A percentile compares a stretch with the other conserved stretches of the same genome.
Evolutionary conservation across 2,113 vertebrate genomes (phyloP).

Genomic region (Hydrochoerus hydrochaeris): DNA sequence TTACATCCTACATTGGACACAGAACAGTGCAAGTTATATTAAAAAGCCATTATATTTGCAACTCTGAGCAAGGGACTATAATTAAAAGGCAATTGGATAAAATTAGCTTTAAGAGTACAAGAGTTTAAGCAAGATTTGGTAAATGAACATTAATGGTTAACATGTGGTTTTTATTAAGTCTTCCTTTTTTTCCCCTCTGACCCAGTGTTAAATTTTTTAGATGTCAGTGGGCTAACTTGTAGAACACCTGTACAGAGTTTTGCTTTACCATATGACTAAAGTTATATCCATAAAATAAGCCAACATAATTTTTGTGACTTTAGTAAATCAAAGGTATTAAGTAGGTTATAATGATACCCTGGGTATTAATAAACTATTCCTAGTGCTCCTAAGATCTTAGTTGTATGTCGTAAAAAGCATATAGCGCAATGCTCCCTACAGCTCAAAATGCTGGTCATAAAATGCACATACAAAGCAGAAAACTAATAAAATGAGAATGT

Average conservation of each 20-base stretch:
- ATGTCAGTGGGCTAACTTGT: slow-evolving; percentile 66
- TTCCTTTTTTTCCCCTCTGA: slow-evolving; percentile 37
- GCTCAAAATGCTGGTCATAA: slow-evolving; percentile 70
- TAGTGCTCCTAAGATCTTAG: slow-evolving; percentile 74
- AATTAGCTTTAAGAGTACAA: slow-evolving; percentile 85
- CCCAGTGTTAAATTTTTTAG: slow-evolving; percentile 75
- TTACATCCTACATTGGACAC: slow-evolving; percentile 81
- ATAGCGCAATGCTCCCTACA: slow-evolving; percentile 59
- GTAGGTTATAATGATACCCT: slow-evolving; percentile 74
- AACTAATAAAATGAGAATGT: slow-evolving; percentile 69
- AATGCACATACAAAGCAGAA: slow-evolving; percentile 71
- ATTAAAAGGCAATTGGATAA: slow-evolving; percentile 85
- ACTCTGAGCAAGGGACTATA: slow-evolving; percentile 79
- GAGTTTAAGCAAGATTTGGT: slow-evolving; percentile 82
- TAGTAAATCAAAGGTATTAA: slow-evolving; percentile 80
- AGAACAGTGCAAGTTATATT: slow-evolving; percentile 83
- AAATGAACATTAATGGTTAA: slow-evolving; percentile 83
- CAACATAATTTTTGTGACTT: slow-evolving; percentile 69
- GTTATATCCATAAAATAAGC: slow-evolving; percentile 67
- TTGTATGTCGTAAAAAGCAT: slow-evolving; percentile 77
- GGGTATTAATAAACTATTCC: slow-evolving; percentile 81
- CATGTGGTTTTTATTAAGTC: slow-evolving; percentile 82
- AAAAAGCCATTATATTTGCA: slow-evolving; percentile 87
- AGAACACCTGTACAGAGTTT: slow-evolving; percentile 78
- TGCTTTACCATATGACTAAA: slow-evolving; percentile 62